Conservation (phyloP, 2,797 vertebrate genomes). For the Pogoniulus pusillus region DNA sequence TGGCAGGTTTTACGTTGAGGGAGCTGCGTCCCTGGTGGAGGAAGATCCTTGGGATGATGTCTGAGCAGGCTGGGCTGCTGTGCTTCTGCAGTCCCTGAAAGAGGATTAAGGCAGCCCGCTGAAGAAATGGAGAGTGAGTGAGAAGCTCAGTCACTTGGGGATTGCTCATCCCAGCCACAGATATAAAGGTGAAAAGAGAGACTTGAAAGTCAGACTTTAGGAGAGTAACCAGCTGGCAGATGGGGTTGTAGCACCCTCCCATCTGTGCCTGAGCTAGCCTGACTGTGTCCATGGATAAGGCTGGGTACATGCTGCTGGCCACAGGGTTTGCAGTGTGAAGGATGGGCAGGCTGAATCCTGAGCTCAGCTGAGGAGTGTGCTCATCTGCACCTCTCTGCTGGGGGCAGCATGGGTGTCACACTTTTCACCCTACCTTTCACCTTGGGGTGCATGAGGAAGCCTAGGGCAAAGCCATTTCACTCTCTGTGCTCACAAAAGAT, state of each 20-base stretch:
- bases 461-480: neutral
- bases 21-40: neutral
- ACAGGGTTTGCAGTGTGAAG: fast-evolving
- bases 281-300: fast-evolving
- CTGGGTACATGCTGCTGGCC: fast-evolving
- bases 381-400: neutral
- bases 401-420: fast-evolving
- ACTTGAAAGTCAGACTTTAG: slow-evolving; percentile 10
- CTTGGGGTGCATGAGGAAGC: fast-evolving
- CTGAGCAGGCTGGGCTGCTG: neutral
- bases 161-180: neutral
- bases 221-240: neutral
- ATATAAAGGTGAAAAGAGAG: slow-evolving; percentile 14
- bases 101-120: neutral
- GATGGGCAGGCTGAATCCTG: neutral
- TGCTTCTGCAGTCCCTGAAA: neutral
- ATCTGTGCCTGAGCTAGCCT: fast-evolving
- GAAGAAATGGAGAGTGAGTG: neutral
- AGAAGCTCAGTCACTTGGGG: neutral
- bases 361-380: fast-evolving
- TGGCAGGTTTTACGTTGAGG: neutral
- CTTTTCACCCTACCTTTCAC: neutral
- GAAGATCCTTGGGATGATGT: neutral
- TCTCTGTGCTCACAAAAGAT: fast-evolving
- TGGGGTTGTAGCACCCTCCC: neutral